Percentiles rank a stretch among this genome's conserved stretches.
Evolutionary conservation across 2,888 invertebrate species (phyloP).

Genomic region (Steinernema hermaphroditum): DNA sequence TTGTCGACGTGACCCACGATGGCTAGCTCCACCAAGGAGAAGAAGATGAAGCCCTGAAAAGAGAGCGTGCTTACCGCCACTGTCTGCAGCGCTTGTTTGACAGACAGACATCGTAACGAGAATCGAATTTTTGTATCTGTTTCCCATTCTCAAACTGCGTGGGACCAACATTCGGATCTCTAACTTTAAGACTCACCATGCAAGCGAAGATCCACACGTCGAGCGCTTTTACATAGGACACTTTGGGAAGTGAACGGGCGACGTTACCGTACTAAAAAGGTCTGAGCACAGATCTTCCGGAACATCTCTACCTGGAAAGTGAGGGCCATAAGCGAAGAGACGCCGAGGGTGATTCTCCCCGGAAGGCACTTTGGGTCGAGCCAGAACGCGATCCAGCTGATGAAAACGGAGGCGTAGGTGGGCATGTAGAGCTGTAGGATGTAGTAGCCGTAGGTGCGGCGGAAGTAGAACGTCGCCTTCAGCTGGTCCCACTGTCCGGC

Average conservation of each 20-base stretch:
- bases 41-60: conserved; percentile 42
- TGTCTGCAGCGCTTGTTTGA: no score
- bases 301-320: conserved; percentile 40
- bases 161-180: no score
- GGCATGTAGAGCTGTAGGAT: conserved; percentile 41
- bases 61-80: no score
- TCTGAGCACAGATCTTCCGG: background rate
- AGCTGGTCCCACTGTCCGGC: conserved; percentile 44
- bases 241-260: conserved; percentile 37
- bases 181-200: conserved; percentile 43
- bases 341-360: conserved; percentile 41
- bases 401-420: conserved; percentile 39
- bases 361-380: conserved; percentile 44
- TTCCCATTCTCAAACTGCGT: no score
- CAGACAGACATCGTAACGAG: no score
- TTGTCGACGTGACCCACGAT: conserved; percentile 44
- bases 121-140: no score
- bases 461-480: conserved; percentile 38
- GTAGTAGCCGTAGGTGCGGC: conserved; percentile 39
- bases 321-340: conserved; percentile 39
- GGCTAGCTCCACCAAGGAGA: conserved; percentile 42
- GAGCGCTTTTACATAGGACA: conserved; percentile 36
- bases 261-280: conserved; percentile 39
- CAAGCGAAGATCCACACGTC: conserved; percentile 45
- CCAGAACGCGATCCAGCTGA: conserved; percentile 48